Percentiles rank a stretch among this genome's conserved stretches.
Evolutionary conservation across 2,888 invertebrate genomes (phyloP).

Genomic region (Lamellibrachia satsuma): DNA sequence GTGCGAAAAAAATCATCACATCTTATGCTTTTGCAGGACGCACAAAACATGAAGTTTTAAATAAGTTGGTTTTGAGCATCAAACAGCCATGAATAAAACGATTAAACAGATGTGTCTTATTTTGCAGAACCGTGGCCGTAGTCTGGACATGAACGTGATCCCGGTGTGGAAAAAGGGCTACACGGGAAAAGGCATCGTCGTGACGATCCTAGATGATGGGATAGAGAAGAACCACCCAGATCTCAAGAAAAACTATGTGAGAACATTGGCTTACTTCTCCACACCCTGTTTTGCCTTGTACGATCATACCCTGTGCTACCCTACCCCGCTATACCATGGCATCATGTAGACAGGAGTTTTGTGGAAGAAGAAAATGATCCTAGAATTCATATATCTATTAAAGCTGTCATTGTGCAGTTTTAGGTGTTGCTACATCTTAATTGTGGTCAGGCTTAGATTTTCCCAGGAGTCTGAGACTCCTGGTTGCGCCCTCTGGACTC

Average conservation of each 20-base stretch:
- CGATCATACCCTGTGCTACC: background rate
- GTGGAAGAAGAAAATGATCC: background rate
- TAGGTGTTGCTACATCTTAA: no score
- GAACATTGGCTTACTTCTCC: constrained; percentile 58
- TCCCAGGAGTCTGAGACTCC: no score
- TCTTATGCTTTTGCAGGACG: background rate
- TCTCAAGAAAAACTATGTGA: constrained; percentile 89
- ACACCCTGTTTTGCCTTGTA: background rate
- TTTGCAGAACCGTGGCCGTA: constrained; percentile 76
- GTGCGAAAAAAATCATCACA: background rate
- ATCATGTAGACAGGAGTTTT: background rate
- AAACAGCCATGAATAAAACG: background rate
- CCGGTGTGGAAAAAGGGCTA: constrained; percentile 94
- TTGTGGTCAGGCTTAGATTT: no score
- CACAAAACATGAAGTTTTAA: background rate
- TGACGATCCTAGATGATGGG: constrained; percentile 96
- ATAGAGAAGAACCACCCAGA: constrained; percentile 96
- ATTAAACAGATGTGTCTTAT: background rate
- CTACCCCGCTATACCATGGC: background rate
- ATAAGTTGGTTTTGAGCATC: background rate
- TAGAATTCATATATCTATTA: background rate
- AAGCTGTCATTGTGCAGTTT: no score
- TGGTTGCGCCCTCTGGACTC: no score
- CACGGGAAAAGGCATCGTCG: constrained; percentile 93
- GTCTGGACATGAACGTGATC: constrained; percentile 87